phyloP scores from a whole-genome alignment of 2,797 vertebrate species.

The Cossypha niveicapilla region DNA sequence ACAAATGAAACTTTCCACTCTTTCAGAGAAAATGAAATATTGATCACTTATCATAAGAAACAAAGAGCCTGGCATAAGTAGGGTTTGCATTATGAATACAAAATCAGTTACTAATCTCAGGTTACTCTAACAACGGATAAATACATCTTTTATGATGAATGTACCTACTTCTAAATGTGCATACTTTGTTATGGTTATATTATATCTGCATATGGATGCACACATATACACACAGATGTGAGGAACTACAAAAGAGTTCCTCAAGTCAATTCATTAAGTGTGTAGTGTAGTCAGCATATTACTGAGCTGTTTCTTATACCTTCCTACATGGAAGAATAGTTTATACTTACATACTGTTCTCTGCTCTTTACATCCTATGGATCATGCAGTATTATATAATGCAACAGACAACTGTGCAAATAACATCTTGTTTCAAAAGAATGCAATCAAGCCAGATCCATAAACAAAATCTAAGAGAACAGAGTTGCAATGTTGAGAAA shows the following conservation, averaged over 20 bases:
- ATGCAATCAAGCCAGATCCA: neutral
- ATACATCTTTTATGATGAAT: slow-evolving; percentile 52
- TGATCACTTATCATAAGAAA: slow-evolving; percentile 89
- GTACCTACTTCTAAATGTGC: neutral
- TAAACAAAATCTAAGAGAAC: neutral
- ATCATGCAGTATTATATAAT: neutral
- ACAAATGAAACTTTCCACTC: slow-evolving; percentile 73
- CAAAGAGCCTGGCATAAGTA: slow-evolving; percentile 77
- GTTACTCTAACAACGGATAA: slow-evolving; percentile 27
- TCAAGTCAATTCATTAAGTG: neutral
- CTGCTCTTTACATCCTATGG: neutral
- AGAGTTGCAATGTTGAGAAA: neutral
- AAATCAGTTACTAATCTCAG: slow-evolving; percentile 53
- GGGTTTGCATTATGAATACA: slow-evolving; percentile 58
- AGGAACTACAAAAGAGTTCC: neutral
- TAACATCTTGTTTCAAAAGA: neutral
- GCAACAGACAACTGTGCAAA: neutral
- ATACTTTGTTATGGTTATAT: neutral
- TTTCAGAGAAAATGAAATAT: slow-evolving; percentile 92
- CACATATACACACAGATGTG: neutral
- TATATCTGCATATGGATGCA: neutral
- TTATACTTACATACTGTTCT: neutral
- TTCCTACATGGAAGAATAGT: neutral
- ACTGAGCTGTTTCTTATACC: neutral
- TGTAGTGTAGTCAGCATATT: neutral